Base-by-base conservation (phyloP, 2,797 vertebrate genomes). In the Syncerus caffer region DNA sequence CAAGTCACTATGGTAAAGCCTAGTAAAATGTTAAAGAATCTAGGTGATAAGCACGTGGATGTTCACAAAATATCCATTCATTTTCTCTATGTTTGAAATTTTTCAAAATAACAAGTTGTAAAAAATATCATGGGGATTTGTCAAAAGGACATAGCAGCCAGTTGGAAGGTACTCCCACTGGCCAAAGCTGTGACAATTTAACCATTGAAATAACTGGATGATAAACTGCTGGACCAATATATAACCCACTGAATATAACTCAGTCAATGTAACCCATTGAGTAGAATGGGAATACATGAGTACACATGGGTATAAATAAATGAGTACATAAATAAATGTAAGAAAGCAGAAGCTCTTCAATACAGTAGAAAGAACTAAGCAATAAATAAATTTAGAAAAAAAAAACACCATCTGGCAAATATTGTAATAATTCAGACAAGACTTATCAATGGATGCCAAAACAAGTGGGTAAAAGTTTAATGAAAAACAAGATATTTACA, bases 341-440 rank as follows among this genome's bases (percentile, higher is more conserved):
- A 78, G 80, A 25, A 89, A 90, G 67, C 71, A 60, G 62, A 95
- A 92, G 38, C 53, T 71, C 90, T 86, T 82, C 93, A 85, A 27
- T 96, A 85, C 25, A 90, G 89, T 50, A 50, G 45, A 85, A 67
- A 27, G 60, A 25, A 19, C 53, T 51, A 79, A 93, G 85, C 60
- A 90, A 91, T 82, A 94, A 64, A 90, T 53, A 92, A 57, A 85
- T 92, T 84, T 53, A 85, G 91, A 7, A 27, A 79, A 94, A 83
- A 95, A 76, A 89, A 64, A 79, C 58, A 50, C 95, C 97, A 95
- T 96, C 97, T 95, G 97, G 96, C 50, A 88, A 90, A 85, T 80
- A 94, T 95, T 83, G 90, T 80, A 92, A 96, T 71, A 93, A 95
- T 71, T 96, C 93, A 85, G 60, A 31, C 51, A 92, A 95, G 87